Conservation (phyloP, 35 echinoderm and acorn worm species). For the Hemicentrotus pulcherrimus region DNA sequence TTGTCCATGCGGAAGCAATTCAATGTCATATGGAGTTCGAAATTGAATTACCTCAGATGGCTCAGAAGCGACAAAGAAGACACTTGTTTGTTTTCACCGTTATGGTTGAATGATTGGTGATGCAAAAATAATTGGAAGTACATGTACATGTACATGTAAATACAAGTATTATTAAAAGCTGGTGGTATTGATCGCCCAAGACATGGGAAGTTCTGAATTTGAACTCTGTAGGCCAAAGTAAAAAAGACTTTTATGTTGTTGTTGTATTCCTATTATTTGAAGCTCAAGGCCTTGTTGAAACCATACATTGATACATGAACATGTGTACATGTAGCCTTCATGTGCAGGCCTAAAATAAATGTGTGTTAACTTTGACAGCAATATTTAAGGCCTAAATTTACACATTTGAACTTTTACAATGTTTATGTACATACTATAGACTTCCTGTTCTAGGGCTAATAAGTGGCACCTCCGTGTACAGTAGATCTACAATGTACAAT, state of each 20-base stretch:
- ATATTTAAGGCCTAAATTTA: too few species aligned
- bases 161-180: neutral
- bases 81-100: constrained; percentile 11
- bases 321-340: too few species aligned
- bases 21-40: neutral
- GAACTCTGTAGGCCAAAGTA: neutral
- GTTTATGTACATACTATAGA: too few species aligned
- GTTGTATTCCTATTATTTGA: neutral
- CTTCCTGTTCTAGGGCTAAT: too few species aligned
- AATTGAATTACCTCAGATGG: neutral
- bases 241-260: neutral
- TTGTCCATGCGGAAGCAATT: neutral
- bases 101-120: neutral
- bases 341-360: too few species aligned
- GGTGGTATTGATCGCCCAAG: neutral
- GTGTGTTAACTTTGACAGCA: too few species aligned
- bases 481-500: neutral
- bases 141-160: neutral
- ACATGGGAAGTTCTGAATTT: neutral
- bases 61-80: neutral
- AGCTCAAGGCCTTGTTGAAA: too few species aligned
- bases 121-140: neutral
- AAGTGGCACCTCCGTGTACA: too few species aligned
- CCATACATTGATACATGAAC: too few species aligned
- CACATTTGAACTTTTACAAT: too few species aligned